phyloP scores from a whole-genome alignment of 2,888 invertebrate genomes.

The Drosophila mettleri region DNA sequence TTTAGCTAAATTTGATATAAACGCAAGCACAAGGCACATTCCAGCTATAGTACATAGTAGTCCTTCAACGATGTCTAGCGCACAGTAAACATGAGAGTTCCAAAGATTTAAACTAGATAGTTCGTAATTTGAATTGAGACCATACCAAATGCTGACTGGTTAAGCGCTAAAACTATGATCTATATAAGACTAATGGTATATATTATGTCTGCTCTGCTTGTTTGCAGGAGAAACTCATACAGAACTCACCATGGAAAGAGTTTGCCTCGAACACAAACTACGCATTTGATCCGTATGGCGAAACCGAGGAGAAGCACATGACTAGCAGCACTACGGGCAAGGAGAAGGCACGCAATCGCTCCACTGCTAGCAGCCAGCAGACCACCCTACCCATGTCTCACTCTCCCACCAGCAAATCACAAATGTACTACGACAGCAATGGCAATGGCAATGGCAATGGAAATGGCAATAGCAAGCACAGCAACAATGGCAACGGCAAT shows the following conservation, averaged over 20 bases:
- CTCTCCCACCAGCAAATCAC: slow-evolving; percentile 84
- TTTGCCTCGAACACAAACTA: slow-evolving; percentile 93
- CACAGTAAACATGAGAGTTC: slow-evolving; percentile 35
- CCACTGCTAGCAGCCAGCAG: slow-evolving; percentile 81
- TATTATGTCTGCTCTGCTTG: slow-evolving; percentile 17
- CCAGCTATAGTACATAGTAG: slow-evolving; percentile 50
- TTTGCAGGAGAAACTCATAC: slow-evolving; percentile 91
- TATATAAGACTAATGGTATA: background rate
- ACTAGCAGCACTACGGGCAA: slow-evolving; percentile 73
- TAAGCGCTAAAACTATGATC: slow-evolving; percentile 48
- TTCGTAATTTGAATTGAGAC: slow-evolving; percentile 19
- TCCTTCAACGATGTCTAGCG: slow-evolving; percentile 29
- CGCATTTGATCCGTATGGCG: slow-evolving; percentile 94
- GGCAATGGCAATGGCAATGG: slow-evolving; percentile 48
- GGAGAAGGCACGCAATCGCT: slow-evolving; percentile 80
- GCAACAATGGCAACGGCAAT: slow-evolving; percentile 49
- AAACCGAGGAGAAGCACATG: slow-evolving; percentile 90
- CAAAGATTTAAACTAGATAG: slow-evolving; percentile 17
- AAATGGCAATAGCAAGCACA: slow-evolving; percentile 41
- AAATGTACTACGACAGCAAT: slow-evolving; percentile 82
- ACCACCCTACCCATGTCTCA: slow-evolving; percentile 85
- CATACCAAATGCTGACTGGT: slow-evolving; percentile 84
- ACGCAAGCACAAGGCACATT: slow-evolving; percentile 64
- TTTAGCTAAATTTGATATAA: slow-evolving; percentile 26
- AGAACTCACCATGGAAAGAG: slow-evolving; percentile 95